Base-by-base conservation (phyloP, 2,113 vertebrate genomes). In the Nanorana parkeri region DNA sequence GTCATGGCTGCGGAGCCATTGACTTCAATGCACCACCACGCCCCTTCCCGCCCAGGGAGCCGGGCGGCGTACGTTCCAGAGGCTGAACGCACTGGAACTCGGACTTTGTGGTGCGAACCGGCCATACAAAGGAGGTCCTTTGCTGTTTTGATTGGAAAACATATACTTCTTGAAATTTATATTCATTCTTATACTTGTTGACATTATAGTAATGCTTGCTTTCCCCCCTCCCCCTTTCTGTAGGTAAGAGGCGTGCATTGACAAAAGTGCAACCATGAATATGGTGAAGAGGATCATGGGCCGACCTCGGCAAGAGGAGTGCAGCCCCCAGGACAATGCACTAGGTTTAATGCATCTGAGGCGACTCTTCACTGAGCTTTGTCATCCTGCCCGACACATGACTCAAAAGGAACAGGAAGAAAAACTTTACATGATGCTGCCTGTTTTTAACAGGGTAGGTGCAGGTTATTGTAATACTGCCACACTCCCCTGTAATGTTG, bases 211-310 rank as follows among this genome's bases (percentile, higher is more conserved):
- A 52, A 21, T 47, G 2, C 1, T 36, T 36, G 15, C 17, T 69
- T 81, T 0, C 83, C 84, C 86, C 85, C 32, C 32, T n/a, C n/a
- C n/a, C n/a, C 8, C 1, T 86, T 77, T 83, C 67, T 52, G 28
- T 80, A 60, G 21, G 21, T 36, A 73, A 63, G 1, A 90, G 96
- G 92, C 88, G 92, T 84, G 93, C 89, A 90, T 92, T 87, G 93
- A 90, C 83, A 95, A 93, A 87, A 84, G 91, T 87, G 93, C 90
- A 88, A 97, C 96, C 94, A 99, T 99, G 98, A 99, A 99, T 92
- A 97, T 99, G 97, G 96, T 99, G 91, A 99, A 99, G 88, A 95
- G 98, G 90, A 99, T 99, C 88, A 99, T 99, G 97, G 97, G 97
- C 82, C 95, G 98, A 87, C 97, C 97, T 0, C 91, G 98, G 91